Conservation (phyloP, 2,113 vertebrate genomes). For the Xyliphius kryptos region DNA sequence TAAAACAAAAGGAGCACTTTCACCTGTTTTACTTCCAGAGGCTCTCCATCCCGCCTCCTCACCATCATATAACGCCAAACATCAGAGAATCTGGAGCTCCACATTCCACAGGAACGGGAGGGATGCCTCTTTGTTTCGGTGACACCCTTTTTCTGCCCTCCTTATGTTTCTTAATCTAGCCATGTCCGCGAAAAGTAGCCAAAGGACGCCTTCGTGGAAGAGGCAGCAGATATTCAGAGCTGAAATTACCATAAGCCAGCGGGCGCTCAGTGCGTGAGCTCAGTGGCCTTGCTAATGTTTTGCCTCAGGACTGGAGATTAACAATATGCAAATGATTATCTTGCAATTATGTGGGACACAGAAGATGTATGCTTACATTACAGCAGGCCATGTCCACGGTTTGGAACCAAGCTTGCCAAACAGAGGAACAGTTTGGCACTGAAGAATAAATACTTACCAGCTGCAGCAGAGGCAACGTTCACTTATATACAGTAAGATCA, state of each 20-base stretch:
- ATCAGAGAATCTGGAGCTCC: not conserved
- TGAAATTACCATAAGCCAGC: constrained; percentile 38
- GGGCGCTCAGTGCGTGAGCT: constrained; percentile 26
- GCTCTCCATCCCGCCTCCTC: not conserved
- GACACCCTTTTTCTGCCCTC: constrained; percentile 5
- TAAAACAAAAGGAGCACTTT: constrained; percentile 9
- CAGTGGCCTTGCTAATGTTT: constrained; percentile 29
- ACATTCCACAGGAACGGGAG: constrained; percentile 17
- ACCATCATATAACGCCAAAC: not conserved
- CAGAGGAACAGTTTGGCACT: not conserved
- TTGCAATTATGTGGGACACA: constrained; percentile 12
- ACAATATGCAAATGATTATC: constrained; percentile 23
- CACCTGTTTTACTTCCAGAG: constrained; percentile 1
- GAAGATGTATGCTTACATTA: constrained; percentile 5
- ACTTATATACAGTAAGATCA: too few relatives aligned
- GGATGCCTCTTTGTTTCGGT: constrained; percentile 24
- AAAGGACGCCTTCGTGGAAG: constrained; percentile 21
- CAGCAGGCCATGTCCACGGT: not conserved
- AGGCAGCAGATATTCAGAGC: constrained; percentile 18
- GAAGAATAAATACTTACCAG: not conserved
- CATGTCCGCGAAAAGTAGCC: constrained; percentile 26
- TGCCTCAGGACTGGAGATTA: constrained; percentile 25
- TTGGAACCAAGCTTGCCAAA: not conserved
- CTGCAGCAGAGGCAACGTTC: not conserved
- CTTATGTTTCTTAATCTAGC: constrained; percentile 24